Evolutionary conservation across 2,113 vertebrate genomes (phyloP).

Genomic region (Cololabis saira): DNA sequence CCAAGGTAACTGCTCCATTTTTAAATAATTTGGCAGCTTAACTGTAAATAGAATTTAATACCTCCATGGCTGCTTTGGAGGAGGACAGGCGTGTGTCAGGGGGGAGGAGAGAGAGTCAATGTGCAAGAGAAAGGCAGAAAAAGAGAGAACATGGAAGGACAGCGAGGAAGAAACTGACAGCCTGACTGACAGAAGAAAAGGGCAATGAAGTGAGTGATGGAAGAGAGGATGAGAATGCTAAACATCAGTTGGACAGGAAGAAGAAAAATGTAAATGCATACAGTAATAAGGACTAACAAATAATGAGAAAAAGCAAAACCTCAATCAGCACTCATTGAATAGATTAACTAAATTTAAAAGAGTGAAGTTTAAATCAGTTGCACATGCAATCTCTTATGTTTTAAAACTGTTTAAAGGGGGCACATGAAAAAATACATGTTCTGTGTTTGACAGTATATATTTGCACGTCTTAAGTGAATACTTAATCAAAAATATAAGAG

Average conservation of each 20-base stretch:
- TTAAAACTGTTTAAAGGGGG: too few relatives aligned
- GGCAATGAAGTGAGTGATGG: conserved; percentile 30
- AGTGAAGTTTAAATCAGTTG: conserved; percentile 42
- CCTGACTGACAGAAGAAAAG: conserved; percentile 23
- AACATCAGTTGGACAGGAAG: background rate
- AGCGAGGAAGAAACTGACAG: conserved; percentile 7
- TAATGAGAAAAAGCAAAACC: conserved; percentile 17
- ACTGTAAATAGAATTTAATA: conserved; percentile 43
- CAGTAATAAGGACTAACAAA: conserved; percentile 10
- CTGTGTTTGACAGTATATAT: too few relatives aligned
- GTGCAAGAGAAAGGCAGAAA: conserved; percentile 11
- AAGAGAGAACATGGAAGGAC: background rate
- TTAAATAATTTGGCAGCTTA: conserved; percentile 34
- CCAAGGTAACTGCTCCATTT: conserved; percentile 47
- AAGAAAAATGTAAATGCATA: conserved; percentile 3
- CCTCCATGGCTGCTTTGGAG: conserved; percentile 17
- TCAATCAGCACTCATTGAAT: conserved; percentile 52
- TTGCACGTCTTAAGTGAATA: too few relatives aligned
- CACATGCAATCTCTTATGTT: conserved; percentile 7
- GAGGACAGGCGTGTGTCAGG: conserved; percentile 24
- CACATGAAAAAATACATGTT: too few relatives aligned
- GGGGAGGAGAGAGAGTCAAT: background rate
- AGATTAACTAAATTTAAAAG: conserved; percentile 34
- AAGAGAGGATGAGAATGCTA: background rate
- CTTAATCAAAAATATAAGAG: too few relatives aligned